Evolutionary conservation across 2,797 vertebrate genomes (phyloP), one percentile per base, ranked within the genome.

Genomic region (Percopsis omiscomaycus): DNA sequence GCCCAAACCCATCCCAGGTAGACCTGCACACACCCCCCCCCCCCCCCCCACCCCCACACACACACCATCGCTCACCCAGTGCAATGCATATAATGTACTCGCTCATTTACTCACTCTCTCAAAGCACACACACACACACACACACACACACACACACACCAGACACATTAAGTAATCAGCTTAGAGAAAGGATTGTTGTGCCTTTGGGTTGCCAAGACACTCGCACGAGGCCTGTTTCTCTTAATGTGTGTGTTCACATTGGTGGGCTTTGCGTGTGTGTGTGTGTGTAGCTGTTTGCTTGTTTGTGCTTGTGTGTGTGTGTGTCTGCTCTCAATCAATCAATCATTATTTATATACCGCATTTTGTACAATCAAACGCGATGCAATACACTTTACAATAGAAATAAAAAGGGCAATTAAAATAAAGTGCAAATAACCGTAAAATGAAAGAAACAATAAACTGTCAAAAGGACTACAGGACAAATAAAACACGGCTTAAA

Each of bases 1-100:
- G 97, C 96, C 97, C 78, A 99, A 99, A 75, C 95, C 98, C 92
- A 97, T 99, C 92, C 97, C 97, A 93, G 96, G 97, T 98, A 85
- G 51, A 27, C 63, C 59, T 15, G 12, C 11, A 30, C 60, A 67
- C 50, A 61, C 69, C 28, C 66, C 56, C 73, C 60, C 56, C 64
- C 50, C 61, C 69, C 28, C 66, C 56, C 73, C 60, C 56, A 66
- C 67, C 48, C 32, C 42, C 27, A 48, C 61, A 46, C 9, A 47
- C n/a, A 37, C 29, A 15, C n/a, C 10, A 28, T 32, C 14, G 28
- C 28, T 28, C 53, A 55, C 53, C 8, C 29, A 55, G 12, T 30
- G 13, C 6, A 10, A 49, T 32, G 13, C 51, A 53, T 12, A 22
- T 9, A 32, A 30, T 10, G 29, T 27, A 54, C 52, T 3, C 27